Evolutionary conservation across 2,888 invertebrate genomes (phyloP).

Genomic region (Penaeus monodon): DNA sequence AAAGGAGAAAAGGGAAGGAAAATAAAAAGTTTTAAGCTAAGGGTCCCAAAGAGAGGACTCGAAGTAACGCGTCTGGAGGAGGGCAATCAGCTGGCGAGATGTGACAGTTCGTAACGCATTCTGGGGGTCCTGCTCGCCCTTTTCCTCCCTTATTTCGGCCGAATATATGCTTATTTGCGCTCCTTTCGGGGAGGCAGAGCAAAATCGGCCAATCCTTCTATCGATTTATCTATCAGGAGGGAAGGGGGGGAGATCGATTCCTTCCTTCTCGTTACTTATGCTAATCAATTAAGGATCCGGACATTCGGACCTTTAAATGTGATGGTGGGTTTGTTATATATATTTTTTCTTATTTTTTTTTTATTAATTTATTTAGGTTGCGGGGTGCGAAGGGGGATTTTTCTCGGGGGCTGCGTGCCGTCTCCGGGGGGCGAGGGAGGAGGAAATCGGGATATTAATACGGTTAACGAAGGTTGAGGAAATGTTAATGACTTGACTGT

Average conservation of each 20-base stretch:
- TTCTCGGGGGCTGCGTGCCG: too few species aligned
- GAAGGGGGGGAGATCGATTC: too few species aligned
- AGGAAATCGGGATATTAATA: background rate
- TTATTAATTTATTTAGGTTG: too few species aligned
- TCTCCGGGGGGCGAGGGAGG: too few species aligned
- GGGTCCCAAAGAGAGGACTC: background rate
- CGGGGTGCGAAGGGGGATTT: too few species aligned
- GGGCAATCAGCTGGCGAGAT: constrained; percentile 45
- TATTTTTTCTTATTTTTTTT: too few species aligned
- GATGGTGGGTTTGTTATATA: too few species aligned
- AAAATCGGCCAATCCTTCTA: too few species aligned
- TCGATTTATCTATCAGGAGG: too few species aligned
- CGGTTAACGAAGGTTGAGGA: constrained; percentile 11
- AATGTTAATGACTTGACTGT: constrained; percentile 36
- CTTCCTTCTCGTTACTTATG: constrained; percentile 13
- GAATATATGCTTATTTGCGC: too few species aligned
- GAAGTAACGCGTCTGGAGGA: constrained; percentile 14
- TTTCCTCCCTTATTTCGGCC: too few species aligned
- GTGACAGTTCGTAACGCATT: constrained; percentile 42
- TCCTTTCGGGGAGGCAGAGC: too few species aligned
- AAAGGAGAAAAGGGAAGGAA: background rate
- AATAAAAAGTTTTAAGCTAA: background rate
- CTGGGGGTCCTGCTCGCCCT: constrained; percentile 2
- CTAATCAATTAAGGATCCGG: constrained; percentile 26
- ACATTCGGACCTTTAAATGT: constrained; percentile 34